Base-by-base conservation (phyloP, 2,797 vertebrate species). In the Diceros bicornis region DNA sequence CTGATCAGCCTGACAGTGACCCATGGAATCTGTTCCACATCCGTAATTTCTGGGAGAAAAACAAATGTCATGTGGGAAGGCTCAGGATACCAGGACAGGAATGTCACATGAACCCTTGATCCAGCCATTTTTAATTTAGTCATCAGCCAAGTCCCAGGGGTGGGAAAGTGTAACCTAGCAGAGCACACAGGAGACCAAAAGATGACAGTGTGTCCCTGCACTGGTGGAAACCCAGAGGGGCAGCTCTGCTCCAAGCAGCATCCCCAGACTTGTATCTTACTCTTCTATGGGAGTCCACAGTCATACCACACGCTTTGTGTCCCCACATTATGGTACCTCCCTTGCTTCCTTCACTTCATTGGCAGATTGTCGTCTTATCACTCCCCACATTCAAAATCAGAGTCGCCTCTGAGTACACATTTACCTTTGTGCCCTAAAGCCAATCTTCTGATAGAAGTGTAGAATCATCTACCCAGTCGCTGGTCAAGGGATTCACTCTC, bases 151-250 rank as follows among this genome's bases (percentile, higher is more conserved):
- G 47, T 18, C 52, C 68, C 69, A 57, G 25, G 20, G 6, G 25
- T 81, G 44, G 34, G 47, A 37, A 87, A 59, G 11, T 23, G 0
- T 61, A 47, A n/a, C 61, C 8, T 21, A 44, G 25, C 32, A 72
- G 32, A 87, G 9, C 27, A 5, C 12, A 25, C 23, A 20, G 7
- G 17, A 59, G 57, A 34, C 27, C 61, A 34, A 7, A 2, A 81
- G n/a, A 27, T 6, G 21, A 62, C 27, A 34, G 37, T 32, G 44
- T 41, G 25, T 50, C 37, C 10, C 0, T 18, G 17, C 18, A 0
- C 17, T 34, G 23, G 14, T 47, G 55, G 25, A 62, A 66, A 77
- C 27, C 44, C 47, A 47, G 57, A 72, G 6, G 2, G 74, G 41
- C 47, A 61, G 6, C 61, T 68, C 50, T 59, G 23, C 41, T 72